Percentiles rank a stretch among this genome's conserved stretches.
These are phyloP conservation scores for Turdus rufiventris DNA, from an alignment of 2,113 vertebrate genomes.

Conservation along the genomic window DNA sequence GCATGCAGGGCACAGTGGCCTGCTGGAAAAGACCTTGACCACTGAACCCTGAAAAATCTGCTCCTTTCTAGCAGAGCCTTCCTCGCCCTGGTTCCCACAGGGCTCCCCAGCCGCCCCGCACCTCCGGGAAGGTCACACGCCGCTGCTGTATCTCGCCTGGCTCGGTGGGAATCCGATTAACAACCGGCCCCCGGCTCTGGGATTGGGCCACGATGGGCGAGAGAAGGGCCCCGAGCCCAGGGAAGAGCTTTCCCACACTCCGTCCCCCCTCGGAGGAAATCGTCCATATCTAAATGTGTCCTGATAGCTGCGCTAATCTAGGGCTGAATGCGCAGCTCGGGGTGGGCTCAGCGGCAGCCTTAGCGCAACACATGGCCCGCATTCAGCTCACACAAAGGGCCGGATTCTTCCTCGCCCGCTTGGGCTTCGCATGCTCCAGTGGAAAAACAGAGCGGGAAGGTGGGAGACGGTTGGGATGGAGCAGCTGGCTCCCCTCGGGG, in stretches of 20 bases:
- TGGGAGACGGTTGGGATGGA: background rate
- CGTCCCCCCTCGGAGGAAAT: conserved; percentile 75
- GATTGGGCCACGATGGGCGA: conserved; percentile 32
- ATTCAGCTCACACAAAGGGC: conserved; percentile 80
- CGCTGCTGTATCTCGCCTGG: background rate
- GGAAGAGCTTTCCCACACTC: conserved; percentile 85
- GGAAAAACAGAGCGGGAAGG: conserved; percentile 18
- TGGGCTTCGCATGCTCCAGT: background rate
- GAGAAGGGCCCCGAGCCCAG: conserved; percentile 22
- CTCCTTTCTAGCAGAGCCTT: background rate
- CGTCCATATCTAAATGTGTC: conserved; percentile 83
- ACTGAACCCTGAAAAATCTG: conserved; percentile 61
- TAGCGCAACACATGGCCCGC: conserved; percentile 82
- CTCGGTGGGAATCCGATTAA: conserved; percentile 66
- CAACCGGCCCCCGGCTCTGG: conserved; percentile 3
- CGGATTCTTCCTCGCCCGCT: conserved; percentile 65
- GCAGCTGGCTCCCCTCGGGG: conserved; percentile 7
- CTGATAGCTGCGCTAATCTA: conserved; percentile 83
- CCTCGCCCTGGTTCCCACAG: conserved; percentile 61
- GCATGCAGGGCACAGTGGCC: background rate
- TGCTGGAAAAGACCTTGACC: conserved; percentile 46
- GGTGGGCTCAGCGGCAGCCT: conserved; percentile 79
- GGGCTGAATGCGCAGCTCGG: conserved; percentile 78
- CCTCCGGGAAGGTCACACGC: conserved; percentile 61
- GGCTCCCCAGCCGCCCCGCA: conserved; percentile 2